A percentile compares a stretch with the other conserved stretches of the same genome.
Conservation (phyloP, 1,140 invertebrate genomes). For the Cylas formicarius region DNA sequence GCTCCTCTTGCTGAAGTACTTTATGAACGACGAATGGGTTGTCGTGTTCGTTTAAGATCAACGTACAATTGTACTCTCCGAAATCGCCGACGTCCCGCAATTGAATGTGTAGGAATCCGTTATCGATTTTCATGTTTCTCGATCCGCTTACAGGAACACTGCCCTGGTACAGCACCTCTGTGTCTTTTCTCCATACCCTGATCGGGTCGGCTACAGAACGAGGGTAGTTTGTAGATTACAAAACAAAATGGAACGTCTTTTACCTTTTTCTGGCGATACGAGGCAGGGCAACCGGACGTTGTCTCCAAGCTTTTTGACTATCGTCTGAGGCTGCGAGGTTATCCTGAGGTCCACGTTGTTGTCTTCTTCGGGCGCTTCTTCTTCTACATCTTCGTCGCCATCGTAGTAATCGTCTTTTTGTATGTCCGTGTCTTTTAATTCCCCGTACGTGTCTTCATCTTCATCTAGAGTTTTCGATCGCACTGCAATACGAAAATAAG, state of each 20-base stretch:
- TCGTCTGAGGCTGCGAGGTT: constrained; percentile 2
- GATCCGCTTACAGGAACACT: not conserved
- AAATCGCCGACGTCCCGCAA: not conserved
- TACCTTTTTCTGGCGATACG: constrained; percentile 1
- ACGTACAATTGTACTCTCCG: constrained; percentile 11
- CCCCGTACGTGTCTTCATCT: constrained; percentile 15
- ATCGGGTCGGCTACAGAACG: not conserved
- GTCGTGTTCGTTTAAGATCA: not conserved
- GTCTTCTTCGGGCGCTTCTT: not conserved
- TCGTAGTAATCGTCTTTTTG: constrained; percentile 12
- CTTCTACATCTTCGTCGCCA: constrained; percentile 2
- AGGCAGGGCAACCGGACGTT: constrained; percentile 9
- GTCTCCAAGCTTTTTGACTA: not conserved
- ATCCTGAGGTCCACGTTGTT: constrained; percentile 8
- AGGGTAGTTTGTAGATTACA: not conserved
- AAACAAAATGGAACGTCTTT: not conserved
- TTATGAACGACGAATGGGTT: constrained; percentile 7
- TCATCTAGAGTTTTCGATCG: constrained; percentile 7
- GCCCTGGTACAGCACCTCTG: constrained; percentile 5
- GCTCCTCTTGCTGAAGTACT: not conserved
- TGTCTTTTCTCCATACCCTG: not conserved
- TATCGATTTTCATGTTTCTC: constrained; percentile 2
- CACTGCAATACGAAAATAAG: not conserved
- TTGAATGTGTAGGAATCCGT: constrained; percentile 9
- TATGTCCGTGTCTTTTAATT: constrained; percentile 5